Evolutionary conservation across 2,888 invertebrate genomes (phyloP).

Genomic region (Lepidochitona cinerea): DNA sequence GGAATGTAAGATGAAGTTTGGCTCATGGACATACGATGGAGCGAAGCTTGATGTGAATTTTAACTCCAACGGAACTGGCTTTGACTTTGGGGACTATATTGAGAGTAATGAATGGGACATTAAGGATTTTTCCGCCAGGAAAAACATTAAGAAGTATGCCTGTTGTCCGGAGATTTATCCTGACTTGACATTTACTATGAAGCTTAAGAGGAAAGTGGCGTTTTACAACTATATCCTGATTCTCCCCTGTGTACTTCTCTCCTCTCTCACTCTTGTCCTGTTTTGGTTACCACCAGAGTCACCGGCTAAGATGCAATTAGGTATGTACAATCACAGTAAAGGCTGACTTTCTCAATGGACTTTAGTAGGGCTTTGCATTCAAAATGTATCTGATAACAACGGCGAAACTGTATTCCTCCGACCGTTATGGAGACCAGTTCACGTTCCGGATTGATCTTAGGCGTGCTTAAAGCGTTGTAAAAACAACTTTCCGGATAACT

Average conservation of each 20-base stretch:
- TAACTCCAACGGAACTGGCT: slow-evolving; percentile 31
- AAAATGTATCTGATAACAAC: too few species aligned
- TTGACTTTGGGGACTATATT: slow-evolving; percentile 61
- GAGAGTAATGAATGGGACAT: slow-evolving; percentile 70
- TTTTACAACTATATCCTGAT: slow-evolving; percentile 71
- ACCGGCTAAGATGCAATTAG: slow-evolving; percentile 70
- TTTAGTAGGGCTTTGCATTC: too few species aligned
- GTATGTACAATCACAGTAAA: too few species aligned
- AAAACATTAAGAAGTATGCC: slow-evolving; percentile 54
- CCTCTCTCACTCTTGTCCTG: slow-evolving; percentile 69
- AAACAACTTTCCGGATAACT: too few species aligned
- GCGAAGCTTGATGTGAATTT: slow-evolving; percentile 60
- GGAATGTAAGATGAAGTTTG: slow-evolving; percentile 69
- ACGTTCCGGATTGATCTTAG: too few species aligned
- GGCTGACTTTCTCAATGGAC: too few species aligned
- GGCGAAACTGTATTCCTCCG: too few species aligned
- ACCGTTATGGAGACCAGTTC: too few species aligned
- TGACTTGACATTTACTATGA: slow-evolving; percentile 65
- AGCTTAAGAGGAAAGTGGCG: slow-evolving; percentile 58
- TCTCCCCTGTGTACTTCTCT: slow-evolving; percentile 71
- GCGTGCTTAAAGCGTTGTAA: too few species aligned
- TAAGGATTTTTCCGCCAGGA: slow-evolving; percentile 54
- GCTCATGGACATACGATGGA: slow-evolving; percentile 69
- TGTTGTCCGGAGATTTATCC: slow-evolving; percentile 66
- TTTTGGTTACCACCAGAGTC: slow-evolving; percentile 72